Percentiles rank a stretch among this genome's conserved stretches.
phyloP scores from a whole-genome alignment of 2,113 vertebrate species.

The Varanus komodoensis region DNA sequence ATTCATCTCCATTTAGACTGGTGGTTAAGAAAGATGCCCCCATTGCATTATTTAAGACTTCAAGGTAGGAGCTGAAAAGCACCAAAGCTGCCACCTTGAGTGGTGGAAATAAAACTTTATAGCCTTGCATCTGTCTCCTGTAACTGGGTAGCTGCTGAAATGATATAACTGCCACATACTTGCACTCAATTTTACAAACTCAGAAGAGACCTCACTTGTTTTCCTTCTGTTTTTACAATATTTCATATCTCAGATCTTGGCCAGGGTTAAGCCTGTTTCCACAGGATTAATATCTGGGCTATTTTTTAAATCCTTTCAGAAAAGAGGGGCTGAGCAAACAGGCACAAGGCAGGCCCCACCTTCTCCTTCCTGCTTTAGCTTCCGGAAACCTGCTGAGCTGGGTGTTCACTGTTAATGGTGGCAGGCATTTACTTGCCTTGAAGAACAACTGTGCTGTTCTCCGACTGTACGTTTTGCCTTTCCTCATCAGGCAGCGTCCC shows the following conservation, averaged over 20 bases:
- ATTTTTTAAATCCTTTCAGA: rapidly evolving
- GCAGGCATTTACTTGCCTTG: not conserved
- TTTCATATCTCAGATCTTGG: rapidly evolving
- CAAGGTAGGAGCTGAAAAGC: not conserved
- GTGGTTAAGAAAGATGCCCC: rapidly evolving
- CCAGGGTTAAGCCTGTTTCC: rapidly evolving
- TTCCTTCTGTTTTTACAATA: not conserved
- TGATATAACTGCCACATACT: not conserved
- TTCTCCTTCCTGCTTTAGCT: not conserved
- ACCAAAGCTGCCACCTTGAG: not conserved
- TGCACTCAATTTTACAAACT: not conserved
- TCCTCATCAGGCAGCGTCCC: conserved; percentile 78
- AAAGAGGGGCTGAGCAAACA: not conserved
- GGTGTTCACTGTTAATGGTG: rapidly evolving
- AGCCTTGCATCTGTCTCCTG: rapidly evolving
- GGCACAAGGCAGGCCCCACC: not conserved
- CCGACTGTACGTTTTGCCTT: not conserved
- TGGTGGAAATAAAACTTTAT: not conserved
- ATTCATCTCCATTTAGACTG: not conserved
- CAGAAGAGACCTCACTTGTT: rapidly evolving
- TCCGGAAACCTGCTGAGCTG: rapidly evolving
- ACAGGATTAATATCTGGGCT: rapidly evolving
- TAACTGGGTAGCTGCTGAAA: not conserved
- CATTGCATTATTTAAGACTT: not conserved
- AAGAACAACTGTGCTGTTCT: not conserved